phyloP scores from a whole-genome alignment of 2,113 vertebrate species.

The Chaetodon trifascialis region DNA sequence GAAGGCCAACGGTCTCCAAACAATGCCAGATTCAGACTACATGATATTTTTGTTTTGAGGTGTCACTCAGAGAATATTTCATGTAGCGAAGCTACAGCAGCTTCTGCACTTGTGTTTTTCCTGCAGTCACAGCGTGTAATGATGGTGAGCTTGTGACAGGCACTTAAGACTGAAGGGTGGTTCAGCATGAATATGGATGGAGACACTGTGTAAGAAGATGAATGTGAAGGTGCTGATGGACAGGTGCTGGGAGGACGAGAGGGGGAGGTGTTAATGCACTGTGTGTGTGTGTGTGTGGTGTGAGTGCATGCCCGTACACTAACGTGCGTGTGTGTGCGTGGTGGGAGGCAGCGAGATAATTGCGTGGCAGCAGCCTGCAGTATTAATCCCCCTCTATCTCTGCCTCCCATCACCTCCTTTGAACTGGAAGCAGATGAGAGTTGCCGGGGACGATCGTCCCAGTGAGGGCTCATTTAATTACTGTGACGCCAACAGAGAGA shows the following conservation, averaged over 20 bases:
- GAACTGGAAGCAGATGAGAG: conserved; percentile 58
- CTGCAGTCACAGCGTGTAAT: neutral
- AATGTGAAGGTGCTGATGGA: conserved; percentile 53
- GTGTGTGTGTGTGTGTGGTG: neutral
- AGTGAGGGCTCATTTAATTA: conserved; percentile 56
- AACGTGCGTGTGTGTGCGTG: neutral
- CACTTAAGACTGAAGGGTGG: conserved; percentile 29
- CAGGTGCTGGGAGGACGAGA: conserved; percentile 35
- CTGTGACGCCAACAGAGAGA: conserved; percentile 15
- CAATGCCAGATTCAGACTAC: too few relatives aligned
- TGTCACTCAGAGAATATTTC: neutral
- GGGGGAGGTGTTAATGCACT: conserved; percentile 33
- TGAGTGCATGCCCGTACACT: neutral
- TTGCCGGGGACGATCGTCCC: conserved; percentile 32
- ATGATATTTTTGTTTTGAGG: neutral
- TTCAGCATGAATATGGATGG: conserved; percentile 47
- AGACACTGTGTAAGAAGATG: neutral
- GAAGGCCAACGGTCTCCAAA: too few relatives aligned
- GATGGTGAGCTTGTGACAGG: neutral
- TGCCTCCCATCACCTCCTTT: conserved; percentile 51
- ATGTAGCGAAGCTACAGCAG: neutral
- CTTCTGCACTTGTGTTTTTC: neutral
- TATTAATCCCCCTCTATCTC: conserved; percentile 59
- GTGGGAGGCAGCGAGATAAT: conserved; percentile 61
- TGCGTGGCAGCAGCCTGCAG: conserved; percentile 86